A percentile compares a stretch with the other conserved stretches of the same genome.
Conservation (phyloP, 2,888 invertebrate species). For the Stictocephala bisonia region DNA sequence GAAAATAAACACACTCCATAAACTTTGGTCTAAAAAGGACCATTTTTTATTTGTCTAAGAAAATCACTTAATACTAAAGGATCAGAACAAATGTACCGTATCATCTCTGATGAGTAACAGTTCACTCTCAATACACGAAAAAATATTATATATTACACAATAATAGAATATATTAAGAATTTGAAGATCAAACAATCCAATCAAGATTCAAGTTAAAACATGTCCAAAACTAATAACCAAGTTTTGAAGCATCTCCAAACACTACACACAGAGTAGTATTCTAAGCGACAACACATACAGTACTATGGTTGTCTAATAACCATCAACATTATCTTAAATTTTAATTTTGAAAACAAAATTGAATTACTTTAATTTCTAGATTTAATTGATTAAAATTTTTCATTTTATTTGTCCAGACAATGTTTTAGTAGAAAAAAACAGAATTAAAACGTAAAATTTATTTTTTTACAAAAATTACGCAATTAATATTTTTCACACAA, state of each 20-base stretch:
- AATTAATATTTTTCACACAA: no score
- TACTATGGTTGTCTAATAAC: no score
- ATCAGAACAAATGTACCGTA: slow-evolving; percentile 33
- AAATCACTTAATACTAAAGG: slow-evolving; percentile 36
- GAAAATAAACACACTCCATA: slow-evolving; percentile 17
- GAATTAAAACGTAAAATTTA: no score
- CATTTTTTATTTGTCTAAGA: slow-evolving; percentile 40
- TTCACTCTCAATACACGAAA: slow-evolving; percentile 6
- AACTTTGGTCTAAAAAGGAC: slow-evolving; percentile 31
- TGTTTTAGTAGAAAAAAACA: no score
- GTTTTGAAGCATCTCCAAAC: slow-evolving; percentile 10
- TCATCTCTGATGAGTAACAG: slow-evolving; percentile 18
- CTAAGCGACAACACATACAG: slow-evolving; percentile 38
- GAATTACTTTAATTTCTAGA: no score
- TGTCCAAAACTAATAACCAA: background rate
- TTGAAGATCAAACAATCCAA: background rate
- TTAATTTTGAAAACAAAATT: no score
- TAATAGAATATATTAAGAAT: background rate
- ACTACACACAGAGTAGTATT: slow-evolving; percentile 21
- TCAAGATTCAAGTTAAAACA: background rate
- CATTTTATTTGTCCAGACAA: no score
- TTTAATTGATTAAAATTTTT: no score
- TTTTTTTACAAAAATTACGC: no score
- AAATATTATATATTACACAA: slow-evolving; percentile 9
- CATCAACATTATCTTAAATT: no score